A percentile compares a stretch with the other conserved stretches of the same genome.
phyloP scores from a whole-genome alignment of 2,113 vertebrate species.

The Phaethornis superciliosus region DNA sequence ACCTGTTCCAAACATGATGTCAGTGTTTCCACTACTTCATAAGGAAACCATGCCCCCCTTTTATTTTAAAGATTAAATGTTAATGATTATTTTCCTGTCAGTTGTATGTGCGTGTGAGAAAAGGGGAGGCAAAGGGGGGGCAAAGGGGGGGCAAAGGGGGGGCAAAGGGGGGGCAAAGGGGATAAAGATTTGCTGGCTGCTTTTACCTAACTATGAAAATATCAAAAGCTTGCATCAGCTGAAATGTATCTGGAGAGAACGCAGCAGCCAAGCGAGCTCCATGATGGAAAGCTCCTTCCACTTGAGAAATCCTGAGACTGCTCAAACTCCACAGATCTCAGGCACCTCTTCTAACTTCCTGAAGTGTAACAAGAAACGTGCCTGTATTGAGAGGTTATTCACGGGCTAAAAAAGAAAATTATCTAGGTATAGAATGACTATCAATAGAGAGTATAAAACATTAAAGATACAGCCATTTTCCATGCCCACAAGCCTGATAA shows the following conservation, averaged over 20 bases:
- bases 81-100: constrained; percentile 60
- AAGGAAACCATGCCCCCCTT: constrained; percentile 54
- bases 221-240: background rate
- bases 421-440: background rate
- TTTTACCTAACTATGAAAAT: background rate
- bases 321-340: background rate
- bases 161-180: too few relatives aligned
- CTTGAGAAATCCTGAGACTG: background rate
- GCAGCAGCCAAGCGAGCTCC: background rate
- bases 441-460: background rate
- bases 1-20: constrained; percentile 70
- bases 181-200: constrained; percentile 36
- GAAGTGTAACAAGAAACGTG: background rate
- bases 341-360: background rate
- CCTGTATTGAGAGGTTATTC: background rate
- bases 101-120: background rate
- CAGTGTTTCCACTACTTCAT: constrained; percentile 80
- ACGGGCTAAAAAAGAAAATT: background rate
- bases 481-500: background rate
- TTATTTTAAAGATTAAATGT: constrained; percentile 70
- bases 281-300: background rate
- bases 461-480: background rate
- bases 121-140: background rate
- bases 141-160: too few relatives aligned
- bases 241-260: background rate